Evolutionary conservation across 2,888 invertebrate species (phyloP).

Genomic region (Galeruca laticollis): DNA sequence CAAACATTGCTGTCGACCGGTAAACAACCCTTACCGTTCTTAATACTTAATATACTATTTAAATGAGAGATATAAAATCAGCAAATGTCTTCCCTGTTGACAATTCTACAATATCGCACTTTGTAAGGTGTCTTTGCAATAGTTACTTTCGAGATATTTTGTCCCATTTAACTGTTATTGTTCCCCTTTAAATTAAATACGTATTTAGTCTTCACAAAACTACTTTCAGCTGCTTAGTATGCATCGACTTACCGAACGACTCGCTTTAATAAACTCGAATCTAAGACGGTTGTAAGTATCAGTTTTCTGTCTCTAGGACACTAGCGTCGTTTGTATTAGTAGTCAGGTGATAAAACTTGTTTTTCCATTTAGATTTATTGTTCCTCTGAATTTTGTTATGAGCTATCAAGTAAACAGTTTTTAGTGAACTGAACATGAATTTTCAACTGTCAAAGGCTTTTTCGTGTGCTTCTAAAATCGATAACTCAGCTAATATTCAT

Average conservation of each 20-base stretch:
- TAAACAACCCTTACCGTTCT: too few species aligned
- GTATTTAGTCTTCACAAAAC: constrained; percentile 23
- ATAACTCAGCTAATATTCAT: too few species aligned
- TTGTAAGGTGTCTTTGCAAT: constrained; percentile 19
- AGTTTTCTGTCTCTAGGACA: neutral
- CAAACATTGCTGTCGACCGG: too few species aligned
- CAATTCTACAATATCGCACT: constrained; percentile 11
- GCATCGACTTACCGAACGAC: constrained; percentile 35
- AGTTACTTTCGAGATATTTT: constrained; percentile 16
- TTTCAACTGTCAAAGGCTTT: too few species aligned
- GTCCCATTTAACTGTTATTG: constrained; percentile 28
- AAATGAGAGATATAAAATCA: too few species aligned
- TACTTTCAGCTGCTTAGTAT: constrained; percentile 32
- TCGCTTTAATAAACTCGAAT: constrained; percentile 30
- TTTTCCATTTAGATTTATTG: too few species aligned
- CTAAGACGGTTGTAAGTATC: neutral
- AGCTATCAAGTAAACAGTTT: too few species aligned
- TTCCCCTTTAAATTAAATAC: constrained; percentile 28
- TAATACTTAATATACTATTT: too few species aligned
- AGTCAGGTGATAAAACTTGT: too few species aligned
- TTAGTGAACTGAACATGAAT: too few species aligned
- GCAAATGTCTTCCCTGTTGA: too few species aligned
- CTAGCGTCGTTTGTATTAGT: neutral
- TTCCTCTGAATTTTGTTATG: neutral
- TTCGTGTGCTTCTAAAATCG: too few species aligned